A percentile compares a stretch with the other conserved stretches of the same genome.
These are phyloP conservation scores for Conops quadrifasciatus DNA, from an alignment of 2,888 invertebrate genomes.

Conservation along the genomic window DNA sequence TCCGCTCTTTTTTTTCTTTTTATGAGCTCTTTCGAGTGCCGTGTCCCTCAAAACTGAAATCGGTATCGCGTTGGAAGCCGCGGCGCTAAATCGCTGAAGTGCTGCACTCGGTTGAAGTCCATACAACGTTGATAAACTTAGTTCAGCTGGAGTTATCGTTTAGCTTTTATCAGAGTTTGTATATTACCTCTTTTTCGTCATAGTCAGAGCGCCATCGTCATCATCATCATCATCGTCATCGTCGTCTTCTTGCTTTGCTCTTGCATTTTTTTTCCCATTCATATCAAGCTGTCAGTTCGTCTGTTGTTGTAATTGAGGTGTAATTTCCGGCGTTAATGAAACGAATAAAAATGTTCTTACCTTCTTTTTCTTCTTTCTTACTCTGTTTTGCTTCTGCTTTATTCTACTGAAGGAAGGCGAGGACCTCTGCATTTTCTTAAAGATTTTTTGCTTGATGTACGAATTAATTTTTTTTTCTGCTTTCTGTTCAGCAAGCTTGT, in stretches of 20 bases:
- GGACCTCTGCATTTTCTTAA: background rate
- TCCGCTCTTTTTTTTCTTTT: slow-evolving; percentile 1
- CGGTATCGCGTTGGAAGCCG: background rate
- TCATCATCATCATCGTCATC: no score
- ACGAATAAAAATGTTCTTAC: slow-evolving; percentile 34
- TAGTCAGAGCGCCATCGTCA: no score
- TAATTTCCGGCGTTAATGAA: slow-evolving; percentile 42
- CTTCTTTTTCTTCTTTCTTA: slow-evolving; percentile 20
- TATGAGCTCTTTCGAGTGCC: background rate
- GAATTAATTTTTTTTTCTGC: slow-evolving; percentile 18
- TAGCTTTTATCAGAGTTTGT: no score
- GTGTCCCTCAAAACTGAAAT: background rate
- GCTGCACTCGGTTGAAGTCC: slow-evolving; percentile 19
- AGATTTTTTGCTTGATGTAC: background rate
- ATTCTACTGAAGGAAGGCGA: no score
- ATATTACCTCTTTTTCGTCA: no score
- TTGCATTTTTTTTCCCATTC: background rate
- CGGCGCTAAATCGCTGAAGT: slow-evolving; percentile 29
- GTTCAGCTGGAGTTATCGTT: no score
- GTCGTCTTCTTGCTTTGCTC: no score
- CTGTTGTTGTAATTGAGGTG: slow-evolving; percentile 41
- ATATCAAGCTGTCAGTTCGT: slow-evolving; percentile 7
- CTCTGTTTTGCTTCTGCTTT: background rate
- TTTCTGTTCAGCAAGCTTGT: slow-evolving; percentile 17
- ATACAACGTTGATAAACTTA: background rate